These are phyloP conservation scores for Calypte anna DNA, from an alignment of 2,113 vertebrate genomes.

Conservation along the genomic window DNA sequence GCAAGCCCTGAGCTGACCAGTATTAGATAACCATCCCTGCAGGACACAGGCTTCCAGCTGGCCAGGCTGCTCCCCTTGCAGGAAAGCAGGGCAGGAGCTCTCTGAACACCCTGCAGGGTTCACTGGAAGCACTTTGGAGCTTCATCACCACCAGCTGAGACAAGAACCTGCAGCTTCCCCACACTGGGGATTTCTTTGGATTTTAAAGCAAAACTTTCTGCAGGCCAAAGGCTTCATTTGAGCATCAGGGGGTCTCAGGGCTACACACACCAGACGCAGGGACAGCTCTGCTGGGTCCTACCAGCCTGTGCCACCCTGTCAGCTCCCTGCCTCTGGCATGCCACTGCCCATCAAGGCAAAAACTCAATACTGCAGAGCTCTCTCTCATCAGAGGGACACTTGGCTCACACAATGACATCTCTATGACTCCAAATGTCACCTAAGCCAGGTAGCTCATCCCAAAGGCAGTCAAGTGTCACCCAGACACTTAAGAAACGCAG, in stretches of 20 bases:
- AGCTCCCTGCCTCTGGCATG: accelerated
- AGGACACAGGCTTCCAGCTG: accelerated
- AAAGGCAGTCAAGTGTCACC: background rate
- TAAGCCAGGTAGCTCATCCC: background rate
- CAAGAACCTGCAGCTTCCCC: background rate
- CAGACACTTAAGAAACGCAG: background rate
- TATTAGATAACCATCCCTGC: background rate
- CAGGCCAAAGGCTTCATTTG: background rate
- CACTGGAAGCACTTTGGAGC: background rate
- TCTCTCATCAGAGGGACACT: background rate
- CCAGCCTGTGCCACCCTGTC: background rate
- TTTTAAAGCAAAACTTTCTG: background rate
- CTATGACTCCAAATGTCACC: background rate
- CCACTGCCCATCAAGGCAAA: background rate
- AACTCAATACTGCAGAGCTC: background rate
- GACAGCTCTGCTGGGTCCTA: background rate
- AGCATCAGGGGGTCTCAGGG: accelerated
- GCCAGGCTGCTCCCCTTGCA: background rate
- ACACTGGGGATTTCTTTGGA: background rate
- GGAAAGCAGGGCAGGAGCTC: background rate
- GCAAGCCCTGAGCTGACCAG: background rate
- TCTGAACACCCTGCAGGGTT: background rate
- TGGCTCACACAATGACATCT: background rate
- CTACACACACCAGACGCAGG: background rate
- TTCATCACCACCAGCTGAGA: background rate